These are phyloP conservation scores for Theristicus caerulescens DNA, from an alignment of 2,113 vertebrate genomes.

Conservation along the genomic window DNA sequence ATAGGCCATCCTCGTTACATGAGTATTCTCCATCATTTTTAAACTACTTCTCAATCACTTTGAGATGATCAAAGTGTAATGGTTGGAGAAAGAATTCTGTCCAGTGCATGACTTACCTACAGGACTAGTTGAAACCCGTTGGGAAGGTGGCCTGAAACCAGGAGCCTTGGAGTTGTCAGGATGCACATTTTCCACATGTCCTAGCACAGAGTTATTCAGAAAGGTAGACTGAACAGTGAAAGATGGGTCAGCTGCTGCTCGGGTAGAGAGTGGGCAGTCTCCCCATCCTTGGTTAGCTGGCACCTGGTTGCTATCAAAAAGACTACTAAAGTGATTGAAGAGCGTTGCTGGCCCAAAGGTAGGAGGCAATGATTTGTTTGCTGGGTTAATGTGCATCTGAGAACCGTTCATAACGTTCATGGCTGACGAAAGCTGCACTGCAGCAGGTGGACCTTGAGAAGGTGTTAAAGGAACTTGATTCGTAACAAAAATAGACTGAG, in stretches of 20 bases:
- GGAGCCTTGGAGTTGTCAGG: constrained; percentile 95
- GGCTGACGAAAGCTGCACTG: constrained; percentile 89
- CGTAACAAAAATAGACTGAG: constrained; percentile 92
- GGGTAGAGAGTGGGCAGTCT: constrained; percentile 87
- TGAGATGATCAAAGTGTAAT: not conserved
- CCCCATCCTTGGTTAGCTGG: constrained; percentile 95
- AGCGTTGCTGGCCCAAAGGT: constrained; percentile 91
- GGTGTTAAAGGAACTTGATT: constrained; percentile 80
- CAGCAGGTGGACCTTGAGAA: constrained; percentile 81
- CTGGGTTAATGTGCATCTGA: constrained; percentile 91
- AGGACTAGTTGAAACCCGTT: constrained; percentile 91
- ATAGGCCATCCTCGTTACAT: not conserved
- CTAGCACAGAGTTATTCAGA: constrained; percentile 85
- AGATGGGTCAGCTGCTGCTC: constrained; percentile 88
- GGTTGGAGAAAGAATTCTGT: not conserved
- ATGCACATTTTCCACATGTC: constrained; percentile 91
- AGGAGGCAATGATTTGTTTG: constrained; percentile 88
- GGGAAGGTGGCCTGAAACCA: constrained; percentile 90
- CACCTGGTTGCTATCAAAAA: constrained; percentile 94
- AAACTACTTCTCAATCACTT: not conserved
- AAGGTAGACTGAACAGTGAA: constrained; percentile 88
- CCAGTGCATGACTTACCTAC: constrained; percentile 80
- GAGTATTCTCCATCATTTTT: not conserved
- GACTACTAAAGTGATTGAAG: constrained; percentile 97
- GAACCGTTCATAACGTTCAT: constrained; percentile 94